Base-by-base conservation (phyloP, 2,113 vertebrate species). In the Rhabdornis inornatus region DNA sequence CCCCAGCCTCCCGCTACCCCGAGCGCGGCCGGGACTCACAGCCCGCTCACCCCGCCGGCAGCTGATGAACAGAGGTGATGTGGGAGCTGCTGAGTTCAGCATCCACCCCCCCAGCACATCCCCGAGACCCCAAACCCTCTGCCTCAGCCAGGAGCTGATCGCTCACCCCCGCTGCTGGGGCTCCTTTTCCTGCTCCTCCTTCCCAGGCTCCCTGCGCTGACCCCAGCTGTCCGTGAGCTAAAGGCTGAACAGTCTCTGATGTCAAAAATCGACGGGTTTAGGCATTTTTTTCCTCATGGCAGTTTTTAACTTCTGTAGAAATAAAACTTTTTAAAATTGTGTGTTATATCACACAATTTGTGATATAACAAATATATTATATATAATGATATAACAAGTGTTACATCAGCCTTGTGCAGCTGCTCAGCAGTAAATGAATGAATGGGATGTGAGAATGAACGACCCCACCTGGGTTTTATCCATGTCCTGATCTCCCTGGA, bases 21-120 rank as follows among this genome's bases (percentile, higher is more conserved):
- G 71, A 72, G 50, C 80, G n/a, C 37, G 19, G 33, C 42, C 8
- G 13, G 53, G 28, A 47, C 4, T 7, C 42, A 1, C 75, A 49
- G 44, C 74, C 40, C 9, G 0, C 12, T 53, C 66, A 39, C n/a
- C 77, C 44, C 52, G 17, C 1, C 23, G 0, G 0, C 16, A 5
- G 1, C 30, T 3, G 24, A 10, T 0, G 20, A 55, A 44, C 72
- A 40, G 15, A 24, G 90, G 53, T 12, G 61, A 10, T 13, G 31
- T 1, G 10, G 9, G 31, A 3, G 55, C n/a, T 52, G 59, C 56
- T 30, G 23, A 42, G 22, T 15, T 15, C 83, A 63, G 28, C 49
- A 35, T 33, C 40, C 4, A 3, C 10, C 18, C 52, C 49, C 80
- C 22, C 8, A n/a, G 15, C n/a, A 3, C 25, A 2, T 15, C 72